Base-by-base conservation (phyloP, 2,888 invertebrate species). In the Danaus chrysippus region DNA sequence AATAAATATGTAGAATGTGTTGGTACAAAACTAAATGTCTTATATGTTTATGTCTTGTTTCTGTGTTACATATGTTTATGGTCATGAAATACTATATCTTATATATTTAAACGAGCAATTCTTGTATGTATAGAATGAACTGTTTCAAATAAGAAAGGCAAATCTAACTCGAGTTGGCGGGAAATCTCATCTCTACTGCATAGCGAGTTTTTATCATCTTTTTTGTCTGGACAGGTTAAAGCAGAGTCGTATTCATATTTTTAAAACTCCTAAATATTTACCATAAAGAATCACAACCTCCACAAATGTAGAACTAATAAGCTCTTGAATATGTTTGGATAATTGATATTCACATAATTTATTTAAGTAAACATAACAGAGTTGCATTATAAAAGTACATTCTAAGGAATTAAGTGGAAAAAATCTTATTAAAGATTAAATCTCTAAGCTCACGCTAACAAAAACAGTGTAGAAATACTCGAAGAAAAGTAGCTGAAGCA, bases 191-290 rank as follows among this genome's bases (percentile, higher is more conserved):
- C 77, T 80, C 78, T 74, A 73, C 73, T 73, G 70, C 74, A 71
- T 72, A 73, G 75, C 73, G 74, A 73, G 68, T 75, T 78, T 84
- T 85, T 82, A 74, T 70, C 61, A 42, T 59, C 62, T 84, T 86
- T 87, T 87, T 87, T 86, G 75, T 76, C 75, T 79, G 72, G 77
- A 74, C 82, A 83, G 81, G 82, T 85, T 83, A 77, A 73, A 73
- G 69, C 79, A 87, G 85, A 76, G 84, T 63, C 79, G 82, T 70
- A 84, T 77, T 82, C 67, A n/a, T 61, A 34, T 43, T 10, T 10
- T 5, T 58, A 49, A 46, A 5, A 12, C 13, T 12, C 15, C 17
- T 19, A 10, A 23, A 49, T 11, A 23, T 53, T 53, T 34, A 34
- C 23, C n/a, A 15, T 53, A 53, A 53, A 13, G 10, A 15, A 53